These are phyloP conservation scores for Nephrocerus scutellatus DNA, from an alignment of 2,888 invertebrate species.

Conservation along the genomic window DNA sequence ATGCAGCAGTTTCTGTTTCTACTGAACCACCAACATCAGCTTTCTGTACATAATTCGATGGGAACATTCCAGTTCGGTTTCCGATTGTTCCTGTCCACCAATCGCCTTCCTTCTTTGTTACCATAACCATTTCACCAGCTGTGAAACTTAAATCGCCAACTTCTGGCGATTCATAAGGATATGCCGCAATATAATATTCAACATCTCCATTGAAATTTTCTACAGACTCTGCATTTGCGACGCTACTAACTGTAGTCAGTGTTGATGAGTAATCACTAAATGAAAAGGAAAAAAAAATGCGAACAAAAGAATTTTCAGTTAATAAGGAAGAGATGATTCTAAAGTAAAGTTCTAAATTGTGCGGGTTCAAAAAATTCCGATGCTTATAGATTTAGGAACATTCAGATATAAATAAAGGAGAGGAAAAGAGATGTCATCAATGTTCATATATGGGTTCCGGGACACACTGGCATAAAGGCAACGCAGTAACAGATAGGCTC, in stretches of 20 bases:
- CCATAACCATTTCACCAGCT: conserved; percentile 77
- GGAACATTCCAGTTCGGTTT: conserved; percentile 83
- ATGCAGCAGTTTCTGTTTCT: conserved; percentile 11
- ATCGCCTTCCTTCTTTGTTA: conserved; percentile 86
- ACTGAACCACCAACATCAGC: conserved; percentile 49
- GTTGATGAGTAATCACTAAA: no score
- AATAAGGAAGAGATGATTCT: background rate
- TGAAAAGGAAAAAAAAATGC: no score
- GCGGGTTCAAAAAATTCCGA: no score
- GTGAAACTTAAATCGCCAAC: conserved; percentile 86
- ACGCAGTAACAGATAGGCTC: no score
- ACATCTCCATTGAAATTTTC: conserved; percentile 46
- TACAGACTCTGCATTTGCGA: conserved; percentile 28
- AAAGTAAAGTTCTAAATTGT: background rate
- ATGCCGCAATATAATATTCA: conserved; percentile 81
- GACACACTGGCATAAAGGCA: no score
- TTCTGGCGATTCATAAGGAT: conserved; percentile 83
- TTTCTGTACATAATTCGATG: conserved; percentile 90
- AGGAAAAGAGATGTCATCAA: no score
- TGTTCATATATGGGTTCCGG: no score
- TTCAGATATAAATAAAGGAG: no score
- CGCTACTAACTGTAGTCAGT: conserved; percentile 23
- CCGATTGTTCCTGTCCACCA: conserved; percentile 97
- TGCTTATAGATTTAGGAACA: no score
- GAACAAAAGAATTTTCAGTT: background rate